Conservation (phyloP, 2,888 invertebrate species). For the Mimachlamys varia region DNA sequence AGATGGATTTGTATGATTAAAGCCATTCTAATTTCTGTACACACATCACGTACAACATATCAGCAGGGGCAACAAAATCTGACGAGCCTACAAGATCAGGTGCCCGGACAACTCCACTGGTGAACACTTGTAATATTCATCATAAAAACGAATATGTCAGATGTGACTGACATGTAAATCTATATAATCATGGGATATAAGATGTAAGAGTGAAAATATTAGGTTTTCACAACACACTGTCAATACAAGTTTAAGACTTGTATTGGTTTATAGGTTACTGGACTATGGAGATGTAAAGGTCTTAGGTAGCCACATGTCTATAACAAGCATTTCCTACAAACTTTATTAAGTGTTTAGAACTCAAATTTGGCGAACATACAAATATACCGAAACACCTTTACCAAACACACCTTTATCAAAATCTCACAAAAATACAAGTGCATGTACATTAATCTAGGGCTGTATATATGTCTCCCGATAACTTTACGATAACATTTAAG, state of each 20-base stretch:
- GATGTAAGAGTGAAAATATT: too few species aligned
- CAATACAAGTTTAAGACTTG: neutral
- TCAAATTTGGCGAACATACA: neutral
- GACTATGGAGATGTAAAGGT: neutral
- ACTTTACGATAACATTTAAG: too few species aligned
- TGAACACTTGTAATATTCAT: neutral
- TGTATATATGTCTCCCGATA: too few species aligned
- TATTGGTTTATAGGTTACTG: too few species aligned
- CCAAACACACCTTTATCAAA: neutral
- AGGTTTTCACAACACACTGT: neutral
- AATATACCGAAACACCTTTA: neutral
- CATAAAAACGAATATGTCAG: neutral
- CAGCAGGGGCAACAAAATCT: neutral
- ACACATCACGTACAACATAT: neutral
- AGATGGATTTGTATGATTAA: neutral
- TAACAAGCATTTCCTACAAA: neutral
- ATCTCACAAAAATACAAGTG: too few species aligned
- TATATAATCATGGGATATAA: neutral
- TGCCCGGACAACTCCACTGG: neutral
- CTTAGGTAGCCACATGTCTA: neutral
- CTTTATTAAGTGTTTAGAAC: neutral
- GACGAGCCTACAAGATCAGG: neutral
- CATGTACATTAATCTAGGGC: too few species aligned
- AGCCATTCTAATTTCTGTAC: neutral
- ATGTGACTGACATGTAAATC: neutral